phyloP scores from a whole-genome alignment of 2,797 vertebrate species.

The Enteromius afrohamiltoni region DNA sequence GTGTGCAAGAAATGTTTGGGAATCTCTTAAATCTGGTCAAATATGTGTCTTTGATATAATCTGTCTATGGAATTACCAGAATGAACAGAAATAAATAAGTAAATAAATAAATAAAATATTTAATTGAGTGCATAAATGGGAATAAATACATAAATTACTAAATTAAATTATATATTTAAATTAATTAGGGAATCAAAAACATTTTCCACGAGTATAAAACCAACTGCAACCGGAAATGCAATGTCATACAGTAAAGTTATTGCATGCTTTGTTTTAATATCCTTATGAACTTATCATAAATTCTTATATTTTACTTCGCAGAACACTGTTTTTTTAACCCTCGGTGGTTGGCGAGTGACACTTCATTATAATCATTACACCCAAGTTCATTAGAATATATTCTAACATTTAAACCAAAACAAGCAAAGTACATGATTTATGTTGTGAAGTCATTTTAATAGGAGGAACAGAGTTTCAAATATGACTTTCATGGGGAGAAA shows the following conservation, averaged over 20 bases:
- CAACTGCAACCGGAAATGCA: not conserved
- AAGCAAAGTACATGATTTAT: not conserved
- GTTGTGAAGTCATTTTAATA: not conserved
- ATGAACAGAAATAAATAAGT: not conserved
- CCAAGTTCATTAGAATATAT: not conserved
- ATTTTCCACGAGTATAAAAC: not conserved
- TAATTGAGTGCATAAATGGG: not conserved
- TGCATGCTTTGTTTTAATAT: not conserved
- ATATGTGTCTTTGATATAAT: constrained; percentile 20
- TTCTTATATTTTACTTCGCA: not conserved
- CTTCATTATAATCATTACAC: not conserved
- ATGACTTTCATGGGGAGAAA: not conserved
- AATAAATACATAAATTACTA: not conserved
- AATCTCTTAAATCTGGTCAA: constrained; percentile 4
- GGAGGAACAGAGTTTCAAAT: not conserved
- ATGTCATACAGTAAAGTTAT: not conserved
- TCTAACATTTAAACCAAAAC: not conserved
- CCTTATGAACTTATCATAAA: not conserved
- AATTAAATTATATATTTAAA: no score
- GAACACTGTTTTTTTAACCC: not conserved
- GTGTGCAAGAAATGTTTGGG: constrained; percentile 12
- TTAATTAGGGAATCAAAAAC: not conserved
- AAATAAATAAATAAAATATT: not conserved
- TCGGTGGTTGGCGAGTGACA: not conserved
- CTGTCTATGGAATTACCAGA: constrained; percentile 19